These are phyloP conservation scores for Lagria hirta DNA, from an alignment of 2,888 invertebrate species.

Conservation along the genomic window DNA sequence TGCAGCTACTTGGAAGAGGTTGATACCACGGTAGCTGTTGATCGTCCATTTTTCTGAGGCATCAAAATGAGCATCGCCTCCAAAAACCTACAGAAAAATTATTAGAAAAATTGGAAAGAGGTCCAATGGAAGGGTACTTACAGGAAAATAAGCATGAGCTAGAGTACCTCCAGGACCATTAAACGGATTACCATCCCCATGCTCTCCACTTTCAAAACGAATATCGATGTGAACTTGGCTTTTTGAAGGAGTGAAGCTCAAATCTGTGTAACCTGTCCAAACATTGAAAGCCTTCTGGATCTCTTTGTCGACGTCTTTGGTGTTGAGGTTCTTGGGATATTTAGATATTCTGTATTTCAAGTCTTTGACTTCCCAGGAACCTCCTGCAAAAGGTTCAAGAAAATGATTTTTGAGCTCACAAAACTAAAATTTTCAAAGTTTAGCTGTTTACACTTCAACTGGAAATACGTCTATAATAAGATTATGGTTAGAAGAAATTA, in stretches of 20 bases:
- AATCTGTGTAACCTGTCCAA: conserved; percentile 84
- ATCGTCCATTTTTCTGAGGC: conserved; percentile 94
- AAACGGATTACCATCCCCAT: conserved; percentile 95
- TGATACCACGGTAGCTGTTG: conserved; percentile 79
- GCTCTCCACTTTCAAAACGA: conserved; percentile 85
- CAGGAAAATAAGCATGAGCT: conserved; percentile 95
- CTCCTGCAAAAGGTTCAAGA: conserved; percentile 65
- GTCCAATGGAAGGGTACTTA: too few relatives aligned
- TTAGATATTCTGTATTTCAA: conserved; percentile 88
- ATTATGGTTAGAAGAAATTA: too few relatives aligned
- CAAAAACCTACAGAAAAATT: conserved; percentile 67
- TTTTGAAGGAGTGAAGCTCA: conserved; percentile 74
- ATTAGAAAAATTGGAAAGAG: conserved; percentile 1
- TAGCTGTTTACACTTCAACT: too few relatives aligned
- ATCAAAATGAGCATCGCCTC: conserved; percentile 98
- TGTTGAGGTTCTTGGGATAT: conserved; percentile 75
- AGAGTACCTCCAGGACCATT: conserved; percentile 93
- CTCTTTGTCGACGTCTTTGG: conserved; percentile 70
- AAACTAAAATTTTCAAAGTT: too few relatives aligned
- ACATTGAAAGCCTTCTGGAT: conserved; percentile 81
- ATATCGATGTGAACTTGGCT: conserved; percentile 84
- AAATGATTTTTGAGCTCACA: too few relatives aligned
- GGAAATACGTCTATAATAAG: too few relatives aligned
- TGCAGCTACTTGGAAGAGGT: conserved; percentile 91
- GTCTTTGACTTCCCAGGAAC: conserved; percentile 90